Base-by-base conservation (phyloP, 2,888 invertebrate species). In the Sturmia bella region DNA sequence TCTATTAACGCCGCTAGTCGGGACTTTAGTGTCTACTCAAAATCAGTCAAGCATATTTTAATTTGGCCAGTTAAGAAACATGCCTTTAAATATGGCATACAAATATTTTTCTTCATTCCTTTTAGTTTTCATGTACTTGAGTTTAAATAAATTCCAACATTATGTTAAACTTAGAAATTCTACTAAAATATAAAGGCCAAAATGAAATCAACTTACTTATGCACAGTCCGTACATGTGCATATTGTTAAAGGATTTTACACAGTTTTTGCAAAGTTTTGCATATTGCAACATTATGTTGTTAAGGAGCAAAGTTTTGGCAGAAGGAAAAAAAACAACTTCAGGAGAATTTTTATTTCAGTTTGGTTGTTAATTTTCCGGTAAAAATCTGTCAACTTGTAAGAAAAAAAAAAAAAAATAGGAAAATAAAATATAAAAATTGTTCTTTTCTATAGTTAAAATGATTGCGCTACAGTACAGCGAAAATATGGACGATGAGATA, bases 311-410 rank as follows among this genome's bases (percentile, higher is more conserved):
- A 64, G 63, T 74, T 54, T 54, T 68, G 27, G 12, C n/a, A 37
- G 45, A 13, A 74, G 43, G 17, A 27, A 59, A 74, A 54, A 24
- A 27, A 59, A 61, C 39, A 48, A 70, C 32, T 37, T 64, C 12
- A 24, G 41, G 37, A 9, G 37, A 59, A 48, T 54, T 57, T 73
- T 54, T 61, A 39, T 21, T 74, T 32, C 19, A 61, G 73, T 73
- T 66, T 66, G 70, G 74, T 72, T 80, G 74, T 80, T 83, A 83
- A 83, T 80, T 80, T 80, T 83, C 80, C 80, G 77, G 78, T 68
- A 43, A 73, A 80, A 83, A 75, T 83, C 74, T 78, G 83, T 83
- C 83, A 79, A 84, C 78, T 75, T 66, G 50, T 57, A 48, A 68
- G 72, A 64, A 32, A 59, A 13, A 43, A 43, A 32, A 32, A 12